Base-by-base conservation (phyloP, 2,113 vertebrate genomes). In the Hylia prasina region DNA sequence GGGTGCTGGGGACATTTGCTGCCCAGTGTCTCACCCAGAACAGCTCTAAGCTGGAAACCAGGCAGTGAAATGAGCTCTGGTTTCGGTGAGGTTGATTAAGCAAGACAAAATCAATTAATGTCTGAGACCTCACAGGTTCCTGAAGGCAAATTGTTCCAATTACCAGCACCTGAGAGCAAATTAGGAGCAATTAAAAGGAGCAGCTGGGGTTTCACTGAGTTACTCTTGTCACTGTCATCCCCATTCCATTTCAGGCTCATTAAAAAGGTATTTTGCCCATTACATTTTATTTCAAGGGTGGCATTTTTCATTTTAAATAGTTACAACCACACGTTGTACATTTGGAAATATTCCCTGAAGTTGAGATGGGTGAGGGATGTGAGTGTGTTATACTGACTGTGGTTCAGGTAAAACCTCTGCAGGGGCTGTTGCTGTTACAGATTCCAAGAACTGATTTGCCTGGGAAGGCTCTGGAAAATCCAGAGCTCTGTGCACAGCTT, bases 61-160 rank as follows among this genome's bases (percentile, higher is more conserved):
- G 89, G 48, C 92, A 28, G 70, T 7, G 71, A 94, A 97, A 95
- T 1, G 45, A 79, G 90, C 78, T 72, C 96, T 97, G 96, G 8
- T 95, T 95, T 86, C 71, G 82, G 82, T 31, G 17, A 63, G 85
- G 89, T 37, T 98, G 97, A 97, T 97, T 96, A 97, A 97, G 94
- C 89, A 97, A 98, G 98, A 98, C 97, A 97, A 97, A 98, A 95
- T 97, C 96, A 96, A 96, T 98, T 97, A 97, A 91, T 93, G 94
- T 97, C 96, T 82, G 96, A 97, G 97, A 97, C 94, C 96, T 97
- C 94, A 87, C 94, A 97, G 97, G 90, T 97, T 97, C 95, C 96
- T 96, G 86, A 63, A 97, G 94, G 96, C 93, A 97, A 98, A 98
- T 97, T 98, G 96, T 93, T 97, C 94, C 97, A 98, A 98, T 98